Percentiles rank a stretch among this genome's conserved stretches.
Conservation (phyloP, 2,797 vertebrate genomes). For the Sciurus vulgaris region DNA sequence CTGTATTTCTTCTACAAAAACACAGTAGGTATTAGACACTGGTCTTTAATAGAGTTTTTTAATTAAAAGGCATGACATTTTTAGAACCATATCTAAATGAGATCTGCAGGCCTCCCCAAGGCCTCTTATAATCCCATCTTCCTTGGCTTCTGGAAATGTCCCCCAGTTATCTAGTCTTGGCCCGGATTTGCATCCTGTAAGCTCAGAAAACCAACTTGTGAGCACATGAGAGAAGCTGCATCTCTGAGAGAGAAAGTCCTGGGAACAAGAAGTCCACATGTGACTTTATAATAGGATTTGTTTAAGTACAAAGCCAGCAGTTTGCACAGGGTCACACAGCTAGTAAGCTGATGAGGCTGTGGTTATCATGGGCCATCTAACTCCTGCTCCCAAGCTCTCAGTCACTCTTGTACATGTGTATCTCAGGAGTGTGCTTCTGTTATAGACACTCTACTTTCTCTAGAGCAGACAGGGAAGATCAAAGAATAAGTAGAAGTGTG, state of each 20-base stretch:
- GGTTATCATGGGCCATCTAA: background rate
- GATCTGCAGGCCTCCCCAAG: rapidly evolving
- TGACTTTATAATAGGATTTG: background rate
- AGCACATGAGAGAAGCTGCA: background rate
- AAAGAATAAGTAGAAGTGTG: background rate
- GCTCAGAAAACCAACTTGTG: background rate
- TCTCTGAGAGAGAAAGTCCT: background rate
- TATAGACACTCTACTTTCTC: background rate
- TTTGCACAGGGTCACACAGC: background rate
- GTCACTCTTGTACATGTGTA: background rate
- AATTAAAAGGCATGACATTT: background rate
- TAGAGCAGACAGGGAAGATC: background rate
- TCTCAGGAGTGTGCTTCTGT: background rate
- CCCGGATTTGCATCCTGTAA: background rate
- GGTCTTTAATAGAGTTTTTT: background rate
- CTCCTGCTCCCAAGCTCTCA: background rate
- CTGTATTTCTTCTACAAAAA: slow-evolving; percentile 99
- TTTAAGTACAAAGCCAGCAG: background rate
- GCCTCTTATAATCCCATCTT: no score
- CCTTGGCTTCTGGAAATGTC: background rate
- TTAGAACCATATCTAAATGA: no score
- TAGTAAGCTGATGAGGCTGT: background rate
- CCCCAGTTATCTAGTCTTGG: background rate
- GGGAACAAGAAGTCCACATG: background rate
- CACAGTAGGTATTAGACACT: slow-evolving; percentile 86